Base-by-base conservation (phyloP, 2,888 invertebrate species). In the Timema cristinae region DNA sequence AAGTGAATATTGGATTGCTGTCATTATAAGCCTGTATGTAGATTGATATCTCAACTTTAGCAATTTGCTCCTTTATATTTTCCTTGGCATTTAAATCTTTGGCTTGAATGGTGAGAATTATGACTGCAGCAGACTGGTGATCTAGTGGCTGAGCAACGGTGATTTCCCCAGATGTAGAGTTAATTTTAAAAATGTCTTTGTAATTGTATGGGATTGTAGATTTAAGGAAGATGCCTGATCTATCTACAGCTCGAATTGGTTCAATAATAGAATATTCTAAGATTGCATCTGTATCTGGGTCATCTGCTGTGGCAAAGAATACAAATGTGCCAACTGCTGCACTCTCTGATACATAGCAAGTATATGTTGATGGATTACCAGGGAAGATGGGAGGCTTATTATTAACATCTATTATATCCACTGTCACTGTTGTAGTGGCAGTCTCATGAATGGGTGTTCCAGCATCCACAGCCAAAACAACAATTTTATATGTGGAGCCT, bases 311-410 rank as follows among this genome's bases (percentile, higher is more conserved):
- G 0, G 92, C 87, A 77, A 66, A 48, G 6, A 47, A 50, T 51
- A 70, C 49, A 49, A 51, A 67, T 54, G 71, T 51, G 75, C 88
- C 88, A 15, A 88, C 82, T 74, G 85, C 84, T 0, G 89, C 87
- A 77, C 89, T 85, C 79, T 92, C 92, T 0, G 91, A 91, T 7
- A 92, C 88, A 76, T 81, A 79, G 11, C 77, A 74, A 9, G 79
- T 79, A 74, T 92, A 91, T 48, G 89, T 88, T 0, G 88, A 85
- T 69, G 87, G 87, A 7, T 84, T 82, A 67, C 85, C 84, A 70
- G 86, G 89, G 76, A 95, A 94, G 73, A 84, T 86, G 0, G 95
- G 95, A 15, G 92, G 88, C 78, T 94, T 94, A 79, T 95, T 92
- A 77, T 94, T 94, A 0, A 92, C 90, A 77, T 92, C 92, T 77